Base-by-base conservation (phyloP, 2,888 invertebrate species). In the Nomada hirtipes region DNA sequence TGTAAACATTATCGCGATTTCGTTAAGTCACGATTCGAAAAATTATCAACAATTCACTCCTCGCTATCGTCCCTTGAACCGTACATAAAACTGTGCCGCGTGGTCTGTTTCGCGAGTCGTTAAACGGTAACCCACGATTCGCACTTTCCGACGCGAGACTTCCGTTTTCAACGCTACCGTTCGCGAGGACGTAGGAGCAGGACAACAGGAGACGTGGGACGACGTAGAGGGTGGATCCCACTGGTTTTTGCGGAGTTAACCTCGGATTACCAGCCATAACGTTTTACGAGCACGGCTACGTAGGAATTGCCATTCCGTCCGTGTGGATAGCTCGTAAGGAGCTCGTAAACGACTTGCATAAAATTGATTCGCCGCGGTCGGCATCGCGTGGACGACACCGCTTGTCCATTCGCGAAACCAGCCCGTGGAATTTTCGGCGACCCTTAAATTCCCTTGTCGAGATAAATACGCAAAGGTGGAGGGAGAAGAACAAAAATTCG, bases 261-360 rank as follows among this genome's bases (percentile, higher is more conserved):
- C 83, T 74, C 78, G 80, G 79, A 86, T 86, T 84, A 85, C 82
- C 81, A 69, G 64, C 79, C 83, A 71, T 88, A 84, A 89, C 79
- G 77, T 86, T 89, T 88, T 84, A 84, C 80, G 86, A 86, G 59
- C 71, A 26, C 61, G 68, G 75, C 67, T 75, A 74, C 44, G 70
- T n/a, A 53, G 76, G 77, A 86, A 89, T 88, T 80, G 83, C 75
- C 75, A 79, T 83, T 75, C 68, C 64, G 75, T 64, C 65, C 77
- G 74, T 70, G 78, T 71, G 85, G 77, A 77, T 78, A 65, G 81
- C 82, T 84, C 88, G 82, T 89, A 90, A 90, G 87, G 84, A 86
- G 86, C 86, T 90, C 88, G 88, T 90, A 89, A 91, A 91, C 86
- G 89, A 88, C 86, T 86, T 85, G 89, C 89, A 87, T 89, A 86